phyloP scores from a whole-genome alignment of 2,797 vertebrate species.

The Malurus splendens region DNA sequence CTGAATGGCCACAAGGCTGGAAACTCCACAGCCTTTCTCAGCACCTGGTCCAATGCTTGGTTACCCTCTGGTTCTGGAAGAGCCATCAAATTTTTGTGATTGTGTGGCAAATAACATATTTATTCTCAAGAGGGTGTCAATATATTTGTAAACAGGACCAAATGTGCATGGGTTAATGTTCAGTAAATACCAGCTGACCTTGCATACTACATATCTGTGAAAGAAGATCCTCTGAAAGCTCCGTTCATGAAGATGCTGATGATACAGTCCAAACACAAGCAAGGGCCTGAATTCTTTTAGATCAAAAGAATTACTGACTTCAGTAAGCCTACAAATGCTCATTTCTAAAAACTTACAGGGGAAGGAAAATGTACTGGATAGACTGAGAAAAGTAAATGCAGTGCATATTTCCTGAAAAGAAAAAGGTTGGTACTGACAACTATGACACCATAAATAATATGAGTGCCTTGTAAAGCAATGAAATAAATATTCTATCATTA shows the following conservation, averaged over 20 bases:
- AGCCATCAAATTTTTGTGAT: background rate
- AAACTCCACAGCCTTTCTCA: background rate
- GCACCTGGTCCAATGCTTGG: background rate
- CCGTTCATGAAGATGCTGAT: background rate
- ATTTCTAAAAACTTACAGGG: background rate
- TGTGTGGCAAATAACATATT: background rate
- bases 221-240: background rate
- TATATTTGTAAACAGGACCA: background rate
- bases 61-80: background rate
- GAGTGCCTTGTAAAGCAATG: background rate
- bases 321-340: background rate
- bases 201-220: background rate
- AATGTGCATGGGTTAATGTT: background rate
- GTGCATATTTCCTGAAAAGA: background rate
- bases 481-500: conserved; percentile 11
- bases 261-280: background rate
- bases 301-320: background rate
- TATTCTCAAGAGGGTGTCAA: background rate
- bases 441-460: background rate
- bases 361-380: background rate
- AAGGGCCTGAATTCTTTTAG: background rate
- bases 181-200: background rate
- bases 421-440: background rate
- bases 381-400: background rate
- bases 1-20: background rate